These are phyloP conservation scores for Pristiophorus japonicus DNA, from an alignment of 2,113 vertebrate species.

Conservation along the genomic window DNA sequence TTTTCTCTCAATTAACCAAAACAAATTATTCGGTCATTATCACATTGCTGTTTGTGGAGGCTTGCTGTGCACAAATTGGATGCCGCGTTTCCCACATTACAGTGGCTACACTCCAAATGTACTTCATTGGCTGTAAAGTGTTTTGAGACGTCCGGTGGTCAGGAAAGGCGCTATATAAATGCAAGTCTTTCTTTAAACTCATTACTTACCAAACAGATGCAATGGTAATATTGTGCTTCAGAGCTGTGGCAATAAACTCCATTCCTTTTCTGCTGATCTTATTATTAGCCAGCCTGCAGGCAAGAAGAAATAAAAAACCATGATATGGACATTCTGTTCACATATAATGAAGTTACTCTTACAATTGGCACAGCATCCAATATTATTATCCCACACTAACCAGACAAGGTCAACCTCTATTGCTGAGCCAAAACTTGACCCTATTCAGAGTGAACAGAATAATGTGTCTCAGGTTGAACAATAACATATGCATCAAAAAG, in stretches of 20 bases:
- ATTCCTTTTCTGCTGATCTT: conserved; percentile 60
- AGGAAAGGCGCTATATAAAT: too few species aligned
- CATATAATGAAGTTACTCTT: neutral
- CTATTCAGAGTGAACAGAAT: neutral
- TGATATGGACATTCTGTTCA: neutral
- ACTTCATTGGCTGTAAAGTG: too few species aligned
- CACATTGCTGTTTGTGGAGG: too few species aligned
- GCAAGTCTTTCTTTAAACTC: too few species aligned
- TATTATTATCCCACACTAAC: neutral
- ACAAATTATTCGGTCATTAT: too few species aligned
- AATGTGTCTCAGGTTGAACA: neutral
- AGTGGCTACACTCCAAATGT: too few species aligned
- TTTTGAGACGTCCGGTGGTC: too few species aligned
- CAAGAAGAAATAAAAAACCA: conserved; percentile 25
- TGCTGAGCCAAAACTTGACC: neutral
- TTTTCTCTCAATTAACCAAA: too few species aligned
- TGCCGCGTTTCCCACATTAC: too few species aligned
- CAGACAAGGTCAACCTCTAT: neutral
- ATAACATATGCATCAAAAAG: neutral
- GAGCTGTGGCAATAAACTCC: conserved; percentile 59
- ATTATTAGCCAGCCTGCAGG: conserved; percentile 69
- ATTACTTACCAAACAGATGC: conserved; percentile 65
- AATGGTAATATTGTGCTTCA: conserved; percentile 57
- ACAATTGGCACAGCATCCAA: neutral
- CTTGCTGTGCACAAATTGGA: too few species aligned